Conservation (phyloP, 2,888 invertebrate genomes). For the Cyclophora albipunctata region DNA sequence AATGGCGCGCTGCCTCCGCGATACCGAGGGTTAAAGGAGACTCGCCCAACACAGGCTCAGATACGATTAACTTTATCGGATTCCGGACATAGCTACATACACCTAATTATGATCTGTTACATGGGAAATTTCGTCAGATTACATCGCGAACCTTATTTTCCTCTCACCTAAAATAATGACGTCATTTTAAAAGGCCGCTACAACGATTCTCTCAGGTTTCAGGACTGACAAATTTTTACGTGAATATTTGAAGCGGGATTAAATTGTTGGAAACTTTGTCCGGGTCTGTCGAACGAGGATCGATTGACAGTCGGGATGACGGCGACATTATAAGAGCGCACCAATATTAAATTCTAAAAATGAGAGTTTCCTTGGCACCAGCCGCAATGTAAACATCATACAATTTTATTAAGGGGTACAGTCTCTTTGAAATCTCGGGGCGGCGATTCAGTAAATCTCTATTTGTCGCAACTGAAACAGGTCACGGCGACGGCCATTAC, state of each 20-base stretch:
- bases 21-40: constrained; percentile 42
- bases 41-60: constrained; percentile 29
- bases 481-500: constrained; percentile 73
- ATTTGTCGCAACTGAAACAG: constrained; percentile 75
- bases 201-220: constrained; percentile 21
- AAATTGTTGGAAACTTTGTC: constrained; percentile 59
- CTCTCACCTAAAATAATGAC: constrained; percentile 13
- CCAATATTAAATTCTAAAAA: constrained; percentile 31
- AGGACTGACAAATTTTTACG: constrained; percentile 39
- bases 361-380: constrained; percentile 35
- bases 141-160: constrained; percentile 4
- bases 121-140: constrained; percentile 2
- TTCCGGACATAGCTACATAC: constrained; percentile 23
- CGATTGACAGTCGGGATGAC: constrained; percentile 42
- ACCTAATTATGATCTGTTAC: constrained; percentile 26
- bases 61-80: constrained; percentile 42
- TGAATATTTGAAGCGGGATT: constrained; percentile 55
- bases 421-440: constrained; percentile 53
- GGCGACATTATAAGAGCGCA: constrained; percentile 32
- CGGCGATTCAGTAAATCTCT: constrained; percentile 71
- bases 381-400: constrained; percentile 62
- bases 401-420: constrained; percentile 61
- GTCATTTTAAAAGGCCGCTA: constrained; percentile 9
- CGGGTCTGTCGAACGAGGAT: constrained; percentile 43
- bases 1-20: constrained; percentile 44